Evolutionary conservation across 2,888 invertebrate species (phyloP).

Genomic region (Archaeoteleia sp.): DNA sequence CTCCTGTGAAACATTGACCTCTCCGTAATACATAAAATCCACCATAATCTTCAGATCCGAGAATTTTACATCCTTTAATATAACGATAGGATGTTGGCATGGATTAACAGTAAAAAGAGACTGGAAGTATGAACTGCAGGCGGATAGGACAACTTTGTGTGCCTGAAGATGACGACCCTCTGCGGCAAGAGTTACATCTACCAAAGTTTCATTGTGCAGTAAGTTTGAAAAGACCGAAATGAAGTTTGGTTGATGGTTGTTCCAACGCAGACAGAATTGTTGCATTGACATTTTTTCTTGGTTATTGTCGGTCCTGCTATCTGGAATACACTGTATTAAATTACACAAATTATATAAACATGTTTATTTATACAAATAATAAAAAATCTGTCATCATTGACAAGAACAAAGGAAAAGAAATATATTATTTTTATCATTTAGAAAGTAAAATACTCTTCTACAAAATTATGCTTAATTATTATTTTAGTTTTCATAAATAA

Average conservation of each 20-base stretch:
- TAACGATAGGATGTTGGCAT: slow-evolving; percentile 89
- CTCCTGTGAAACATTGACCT: slow-evolving; percentile 88
- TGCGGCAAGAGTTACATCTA: slow-evolving; percentile 91
- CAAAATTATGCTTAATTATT: too few relatives aligned
- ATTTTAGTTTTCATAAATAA: too few relatives aligned
- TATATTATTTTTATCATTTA: too few relatives aligned
- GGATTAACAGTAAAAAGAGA: slow-evolving; percentile 91
- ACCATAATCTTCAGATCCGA: slow-evolving; percentile 89
- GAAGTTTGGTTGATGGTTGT: slow-evolving; percentile 91
- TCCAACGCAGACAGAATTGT: slow-evolving; percentile 93
- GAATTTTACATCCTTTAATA: slow-evolving; percentile 88
- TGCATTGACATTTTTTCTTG: slow-evolving; percentile 80
- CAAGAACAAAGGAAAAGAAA: too few relatives aligned
- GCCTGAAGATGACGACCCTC: slow-evolving; percentile 89
- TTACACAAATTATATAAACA: too few relatives aligned
- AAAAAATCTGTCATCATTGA: too few relatives aligned
- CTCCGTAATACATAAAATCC: slow-evolving; percentile 91
- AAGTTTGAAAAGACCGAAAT: slow-evolving; percentile 90
- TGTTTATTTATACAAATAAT: too few relatives aligned
- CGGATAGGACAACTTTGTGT: slow-evolving; percentile 89
- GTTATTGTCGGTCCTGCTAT: slow-evolving; percentile 15
- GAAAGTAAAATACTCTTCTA: too few relatives aligned
- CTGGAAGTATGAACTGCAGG: slow-evolving; percentile 92
- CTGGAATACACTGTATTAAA: neutral
- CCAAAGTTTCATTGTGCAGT: slow-evolving; percentile 90